Percentiles rank a stretch among this genome's conserved stretches.
phyloP scores from a whole-genome alignment of 2,797 vertebrate species.

The Halcyon chelicuti region DNA sequence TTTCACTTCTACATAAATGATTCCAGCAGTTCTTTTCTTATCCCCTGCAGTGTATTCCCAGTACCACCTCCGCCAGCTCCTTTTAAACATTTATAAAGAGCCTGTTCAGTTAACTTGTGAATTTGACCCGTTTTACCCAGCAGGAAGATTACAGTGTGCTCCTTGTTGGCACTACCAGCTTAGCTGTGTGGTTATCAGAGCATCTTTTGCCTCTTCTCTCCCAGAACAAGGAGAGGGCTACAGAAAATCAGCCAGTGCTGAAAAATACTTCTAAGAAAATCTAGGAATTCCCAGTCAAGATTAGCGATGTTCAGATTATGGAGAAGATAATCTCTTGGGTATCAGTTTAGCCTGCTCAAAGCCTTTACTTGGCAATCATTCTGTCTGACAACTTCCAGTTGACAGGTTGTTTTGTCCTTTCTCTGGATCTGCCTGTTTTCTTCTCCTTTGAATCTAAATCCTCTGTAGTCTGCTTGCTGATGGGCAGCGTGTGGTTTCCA shows the following conservation, averaged over 20 bases:
- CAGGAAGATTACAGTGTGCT: background rate
- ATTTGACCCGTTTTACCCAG: background rate
- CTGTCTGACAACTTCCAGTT: background rate
- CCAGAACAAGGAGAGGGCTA: background rate
- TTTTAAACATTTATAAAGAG: background rate
- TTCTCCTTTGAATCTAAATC: background rate
- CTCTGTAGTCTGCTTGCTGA: background rate
- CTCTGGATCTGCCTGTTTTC: background rate
- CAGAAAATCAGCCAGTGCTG: background rate
- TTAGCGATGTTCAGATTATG: background rate
- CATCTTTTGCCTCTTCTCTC: background rate
- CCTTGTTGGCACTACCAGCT: background rate
- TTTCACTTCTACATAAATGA: background rate
- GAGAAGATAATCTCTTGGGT: background rate
- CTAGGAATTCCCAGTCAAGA: background rate
- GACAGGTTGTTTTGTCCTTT: background rate
- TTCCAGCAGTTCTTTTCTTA: background rate
- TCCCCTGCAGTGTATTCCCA: background rate
- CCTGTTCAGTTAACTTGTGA: background rate
- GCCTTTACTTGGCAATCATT: background rate
- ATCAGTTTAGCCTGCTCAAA: background rate
- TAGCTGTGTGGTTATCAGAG: background rate
- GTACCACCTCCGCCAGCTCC: background rate
- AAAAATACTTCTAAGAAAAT: background rate
- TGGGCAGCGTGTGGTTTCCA: background rate